Evolutionary conservation across 2,888 invertebrate species (phyloP), one percentile per base, ranked within the genome.

Genomic region (Eupithecia vulgata): DNA sequence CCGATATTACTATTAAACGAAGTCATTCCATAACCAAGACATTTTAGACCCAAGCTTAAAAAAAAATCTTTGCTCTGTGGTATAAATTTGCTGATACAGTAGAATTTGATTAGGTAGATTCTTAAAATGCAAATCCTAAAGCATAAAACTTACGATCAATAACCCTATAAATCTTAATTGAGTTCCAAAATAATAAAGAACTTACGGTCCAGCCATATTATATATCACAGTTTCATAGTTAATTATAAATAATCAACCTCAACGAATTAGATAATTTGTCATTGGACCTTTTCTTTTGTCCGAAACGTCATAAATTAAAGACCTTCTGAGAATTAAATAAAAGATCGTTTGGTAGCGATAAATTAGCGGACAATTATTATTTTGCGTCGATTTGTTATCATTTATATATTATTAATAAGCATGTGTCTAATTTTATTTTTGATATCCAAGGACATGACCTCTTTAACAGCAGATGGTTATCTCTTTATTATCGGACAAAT

Each of bases 231-330:
- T 76, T 79, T 81, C 77, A 67, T 77, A 85, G 82, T 88, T 90
- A 91, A 92, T 92, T 92, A 91, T 87, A 65, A 88, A 90, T 91
- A 89, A 90, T 90, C 85, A 85, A 85, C 84, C 88, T 85, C 85
- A 81, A 82, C 89, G 89, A 91, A 93, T 93, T 90, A 87, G 86
- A 87, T 83, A 92, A 93, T 93, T 93, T 93, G 93, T 93, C 94
- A 92, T 91, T 87, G 84, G 73, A 72, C 82, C 80, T 81, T 82
- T 80, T 79, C 79, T 81, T 82, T 89, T 90, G 87, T 91, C 85
- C 83, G 78, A 77, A 79, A 74, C 68, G 67, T 78, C 86, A 88
- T 91, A 91, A 91, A 90, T 91, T 87, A 89, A 84, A 83, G 82
- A 81, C 88, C 91, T 93, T 93, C 92, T 89, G 92, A 92, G 93